Evolutionary conservation across 2,797 vertebrate species (phyloP), one percentile per base, ranked within the genome.

Genomic region (Streptopelia turtur): DNA sequence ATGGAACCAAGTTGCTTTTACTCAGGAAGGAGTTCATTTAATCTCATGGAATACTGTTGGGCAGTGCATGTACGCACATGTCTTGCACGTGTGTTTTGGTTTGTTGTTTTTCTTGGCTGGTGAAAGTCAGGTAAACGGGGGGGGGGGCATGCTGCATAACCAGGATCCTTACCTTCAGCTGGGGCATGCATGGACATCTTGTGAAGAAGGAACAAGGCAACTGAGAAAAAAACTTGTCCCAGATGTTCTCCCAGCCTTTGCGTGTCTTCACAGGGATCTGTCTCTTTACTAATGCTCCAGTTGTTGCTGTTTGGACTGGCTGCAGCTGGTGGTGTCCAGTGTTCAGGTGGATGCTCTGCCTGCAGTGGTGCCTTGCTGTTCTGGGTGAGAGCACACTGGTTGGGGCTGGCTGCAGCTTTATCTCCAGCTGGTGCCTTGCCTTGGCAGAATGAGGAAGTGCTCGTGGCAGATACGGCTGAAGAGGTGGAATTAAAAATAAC

Each of bases 401-500:
- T 6, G 3, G 49, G 53, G 57, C 79, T 75, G 57, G 31, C 79
- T 91, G 69, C 72, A 83, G 72, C 50, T 63, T 76, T 79, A 41
- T 77, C 39, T 75, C n/a, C 72, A 75, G 45, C 16, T 80, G 50
- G 20, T 95, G 39, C 59, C 56, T 87, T 91, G 72, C 72, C 31
- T 90, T 92, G 69, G 52, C 88, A 87, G 72, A 88, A 33, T 59
- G n/a, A 63, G 41, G 68, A 64, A 30, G 39, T 57, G 45, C 52
- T 77, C 13, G 10, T 71, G 43, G 76, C 74, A 90, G 56, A 65
- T 75, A 85, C 0, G 1, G 41, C 55, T 45, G 49, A 84, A 93
- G 25, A 25, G 24, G 27, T 71, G 35, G 57, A 60, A 92, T 95
- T 92, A 87, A 93, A 94, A 94, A 92, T 90, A 91, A 87, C 85